Evolutionary conservation across 1,140 invertebrate species (phyloP).

Genomic region (Episyrphus balteatus): DNA sequence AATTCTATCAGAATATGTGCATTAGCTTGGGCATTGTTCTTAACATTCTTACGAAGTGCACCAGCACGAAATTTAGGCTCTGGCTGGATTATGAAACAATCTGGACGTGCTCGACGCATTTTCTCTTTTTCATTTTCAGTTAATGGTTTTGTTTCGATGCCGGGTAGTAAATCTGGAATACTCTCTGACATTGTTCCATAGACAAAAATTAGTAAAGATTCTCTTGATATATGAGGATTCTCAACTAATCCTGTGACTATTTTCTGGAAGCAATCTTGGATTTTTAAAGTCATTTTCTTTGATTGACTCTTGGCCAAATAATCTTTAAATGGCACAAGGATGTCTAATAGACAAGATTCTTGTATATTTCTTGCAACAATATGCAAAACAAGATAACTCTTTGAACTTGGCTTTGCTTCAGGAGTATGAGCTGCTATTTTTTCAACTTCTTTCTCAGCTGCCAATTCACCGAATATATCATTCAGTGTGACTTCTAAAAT

Average conservation of each 20-base stretch:
- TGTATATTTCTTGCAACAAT: slow-evolving; percentile 71
- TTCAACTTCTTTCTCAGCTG: slow-evolving; percentile 85
- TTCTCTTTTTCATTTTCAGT: slow-evolving; percentile 42
- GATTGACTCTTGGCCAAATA: slow-evolving; percentile 65
- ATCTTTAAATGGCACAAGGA: slow-evolving; percentile 74
- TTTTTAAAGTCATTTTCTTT: slow-evolving; percentile 69
- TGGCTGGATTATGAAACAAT: slow-evolving; percentile 57
- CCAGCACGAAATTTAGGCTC: slow-evolving; percentile 54
- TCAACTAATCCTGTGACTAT: slow-evolving; percentile 67
- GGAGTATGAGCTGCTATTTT: slow-evolving; percentile 69
- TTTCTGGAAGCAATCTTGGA: slow-evolving; percentile 65
- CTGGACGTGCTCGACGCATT: slow-evolving; percentile 43
- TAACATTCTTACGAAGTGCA: slow-evolving; percentile 42
- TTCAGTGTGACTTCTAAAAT: slow-evolving; percentile 76
- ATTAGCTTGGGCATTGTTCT: slow-evolving; percentile 64
- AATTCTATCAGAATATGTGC: slow-evolving; percentile 84
- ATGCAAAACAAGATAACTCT: slow-evolving; percentile 76
- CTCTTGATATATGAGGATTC: slow-evolving; percentile 61
- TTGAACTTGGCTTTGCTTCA: slow-evolving; percentile 68
- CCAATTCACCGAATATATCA: slow-evolving; percentile 77
- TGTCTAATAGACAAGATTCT: slow-evolving; percentile 59
- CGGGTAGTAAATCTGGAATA: slow-evolving; percentile 53
- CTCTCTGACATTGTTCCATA: slow-evolving; percentile 69
- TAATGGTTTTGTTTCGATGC: slow-evolving; percentile 41
- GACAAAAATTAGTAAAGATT: slow-evolving; percentile 69